These are phyloP conservation scores for Seira musarum DNA, from an alignment of 2,888 invertebrate species.

Conservation along the genomic window DNA sequence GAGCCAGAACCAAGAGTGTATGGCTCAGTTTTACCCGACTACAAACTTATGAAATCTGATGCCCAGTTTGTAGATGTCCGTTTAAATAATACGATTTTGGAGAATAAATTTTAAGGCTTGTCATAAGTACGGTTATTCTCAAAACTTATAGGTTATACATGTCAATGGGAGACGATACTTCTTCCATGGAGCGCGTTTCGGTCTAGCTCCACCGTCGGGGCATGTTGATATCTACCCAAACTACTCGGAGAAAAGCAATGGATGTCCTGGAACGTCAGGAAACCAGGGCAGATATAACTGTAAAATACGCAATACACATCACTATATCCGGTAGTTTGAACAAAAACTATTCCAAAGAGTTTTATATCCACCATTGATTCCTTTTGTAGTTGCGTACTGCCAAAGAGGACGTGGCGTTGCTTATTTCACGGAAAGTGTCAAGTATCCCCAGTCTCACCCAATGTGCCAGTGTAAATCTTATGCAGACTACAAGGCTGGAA, in stretches of 20 bases:
- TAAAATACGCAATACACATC: constrained; percentile 9
- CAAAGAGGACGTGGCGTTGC: constrained; percentile 61
- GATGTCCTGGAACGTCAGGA: constrained; percentile 46
- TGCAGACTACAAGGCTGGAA: constrained; percentile 52
- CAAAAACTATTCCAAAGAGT: neutral
- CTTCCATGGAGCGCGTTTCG: constrained; percentile 57
- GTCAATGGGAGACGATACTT: constrained; percentile 59
- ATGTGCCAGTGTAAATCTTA: constrained; percentile 63
- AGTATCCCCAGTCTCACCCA: constrained; percentile 60
- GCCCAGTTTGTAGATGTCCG: constrained; percentile 57
- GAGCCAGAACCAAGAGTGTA: constrained; percentile 65
- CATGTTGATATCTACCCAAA: constrained; percentile 63
- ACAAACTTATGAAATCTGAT: constrained; percentile 52
- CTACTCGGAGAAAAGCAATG: constrained; percentile 42
- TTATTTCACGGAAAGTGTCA: constrained; percentile 64
- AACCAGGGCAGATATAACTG: constrained; percentile 33
- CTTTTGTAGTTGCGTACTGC: constrained; percentile 59
- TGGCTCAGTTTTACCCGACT: constrained; percentile 54
- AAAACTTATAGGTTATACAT: constrained; percentile 31
- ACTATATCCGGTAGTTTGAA: neutral
- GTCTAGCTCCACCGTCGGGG: constrained; percentile 45
- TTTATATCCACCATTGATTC: constrained; percentile 7
- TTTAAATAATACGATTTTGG: neutral
- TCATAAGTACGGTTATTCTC: neutral
- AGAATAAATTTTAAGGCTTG: neutral